These are phyloP conservation scores for Aphrocallistes beatrix DNA, from an alignment of 37 sponge, comb jelly and placozoan genomes.

Conservation along the genomic window DNA sequence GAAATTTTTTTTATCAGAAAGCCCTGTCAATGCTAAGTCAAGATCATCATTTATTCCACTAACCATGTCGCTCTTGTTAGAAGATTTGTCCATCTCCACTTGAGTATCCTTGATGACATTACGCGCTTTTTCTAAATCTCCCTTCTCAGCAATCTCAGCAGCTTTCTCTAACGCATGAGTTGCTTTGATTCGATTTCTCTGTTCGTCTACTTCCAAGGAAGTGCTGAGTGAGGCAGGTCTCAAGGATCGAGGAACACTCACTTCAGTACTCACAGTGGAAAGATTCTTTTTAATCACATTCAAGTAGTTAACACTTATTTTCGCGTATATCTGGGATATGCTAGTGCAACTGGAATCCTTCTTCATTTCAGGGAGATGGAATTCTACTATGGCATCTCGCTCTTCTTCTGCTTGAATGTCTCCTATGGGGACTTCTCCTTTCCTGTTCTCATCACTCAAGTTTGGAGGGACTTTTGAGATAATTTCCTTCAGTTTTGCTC, in stretches of 20 bases:
- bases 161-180: background rate
- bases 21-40: too few species aligned
- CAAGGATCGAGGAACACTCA: background rate
- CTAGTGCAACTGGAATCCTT: background rate
- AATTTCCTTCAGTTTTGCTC: background rate
- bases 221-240: background rate
- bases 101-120: background rate
- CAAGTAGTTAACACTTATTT: background rate
- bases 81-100: too few species aligned
- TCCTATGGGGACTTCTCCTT: background rate
- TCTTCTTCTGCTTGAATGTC: constrained; percentile 27
- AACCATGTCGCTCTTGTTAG: too few species aligned
- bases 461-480: background rate
- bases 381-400: background rate
- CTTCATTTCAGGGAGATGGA: constrained; percentile 17
- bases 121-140: constrained; percentile 20
- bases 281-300: constrained; percentile 21
- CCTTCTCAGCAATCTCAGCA: constrained; percentile 7
- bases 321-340: too few species aligned
- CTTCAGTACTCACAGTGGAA: background rate
- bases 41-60: too few species aligned
- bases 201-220: constrained; percentile 16
- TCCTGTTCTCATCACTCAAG: background rate
- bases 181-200: constrained; percentile 19
- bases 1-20: too few species aligned